These are phyloP conservation scores for Diadema setosum DNA, from an alignment of 35 echinoderm and acorn worm genomes.

Conservation along the genomic window DNA sequence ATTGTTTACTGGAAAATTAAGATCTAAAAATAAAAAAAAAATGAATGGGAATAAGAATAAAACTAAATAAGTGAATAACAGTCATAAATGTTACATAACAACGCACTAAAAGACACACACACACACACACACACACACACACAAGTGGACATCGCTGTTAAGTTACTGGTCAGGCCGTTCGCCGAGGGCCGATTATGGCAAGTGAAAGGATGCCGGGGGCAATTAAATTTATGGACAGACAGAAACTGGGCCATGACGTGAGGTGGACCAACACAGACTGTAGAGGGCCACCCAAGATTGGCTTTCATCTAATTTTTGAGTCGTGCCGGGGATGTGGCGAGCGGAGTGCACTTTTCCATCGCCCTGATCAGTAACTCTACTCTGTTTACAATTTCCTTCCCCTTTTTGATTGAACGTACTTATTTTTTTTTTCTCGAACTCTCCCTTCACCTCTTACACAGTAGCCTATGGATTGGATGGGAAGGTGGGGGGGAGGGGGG, in stretches of 20 bases:
- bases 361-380: constrained; percentile 15
- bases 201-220: not conserved
- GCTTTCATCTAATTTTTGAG: constrained; percentile 28
- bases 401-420: not conserved
- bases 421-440: not conserved
- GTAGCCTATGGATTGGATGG: not conserved
- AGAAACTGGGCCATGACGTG: not conserved
- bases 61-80: too few species aligned
- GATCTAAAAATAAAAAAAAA: too few species aligned
- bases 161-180: too few species aligned
- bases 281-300: not conserved
- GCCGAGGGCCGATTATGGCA: not conserved
- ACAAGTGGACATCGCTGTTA: too few species aligned
- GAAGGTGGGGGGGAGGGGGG: not conserved
- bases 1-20: too few species aligned
- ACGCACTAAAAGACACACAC: too few species aligned
- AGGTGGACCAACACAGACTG: not conserved
- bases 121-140: too few species aligned
- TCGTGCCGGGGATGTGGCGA: not conserved
- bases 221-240: constrained; percentile 10
- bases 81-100: too few species aligned
- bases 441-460: not conserved
- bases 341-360: not conserved
- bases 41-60: too few species aligned
- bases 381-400: constrained; percentile 23